These are phyloP conservation scores for Tuberolachnus salignus DNA, from an alignment of 2,888 invertebrate genomes.

Conservation along the genomic window DNA sequence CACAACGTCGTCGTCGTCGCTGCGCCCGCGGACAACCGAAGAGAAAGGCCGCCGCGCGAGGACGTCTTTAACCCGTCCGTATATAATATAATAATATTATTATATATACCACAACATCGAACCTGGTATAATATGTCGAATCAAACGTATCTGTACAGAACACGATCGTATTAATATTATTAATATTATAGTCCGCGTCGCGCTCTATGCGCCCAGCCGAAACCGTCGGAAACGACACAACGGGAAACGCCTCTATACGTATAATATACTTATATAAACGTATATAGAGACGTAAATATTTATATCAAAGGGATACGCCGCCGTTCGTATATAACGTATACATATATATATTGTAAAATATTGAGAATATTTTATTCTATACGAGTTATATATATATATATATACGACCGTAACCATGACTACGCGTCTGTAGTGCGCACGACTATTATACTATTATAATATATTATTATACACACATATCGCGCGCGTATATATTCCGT, in stretches of 20 bases:
- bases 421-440: neutral
- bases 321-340: neutral
- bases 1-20: too few relatives aligned
- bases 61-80: neutral
- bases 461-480: neutral
- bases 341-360: too few relatives aligned
- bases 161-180: neutral
- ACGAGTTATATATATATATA: neutral
- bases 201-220: neutral
- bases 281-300: conserved; percentile 10
- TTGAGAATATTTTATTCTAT: neutral
- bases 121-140: conserved; percentile 14
- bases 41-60: conserved; percentile 3
- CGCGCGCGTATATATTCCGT: conserved; percentile 22
- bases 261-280: neutral
- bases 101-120: neutral
- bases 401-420: conserved; percentile 22
- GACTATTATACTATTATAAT: neutral
- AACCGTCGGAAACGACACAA: conserved; percentile 17
- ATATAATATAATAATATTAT: neutral
- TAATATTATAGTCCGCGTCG: neutral
- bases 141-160: neutral
- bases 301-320: conserved; percentile 44
- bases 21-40: neutral
- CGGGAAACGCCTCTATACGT: neutral